Evolutionary conservation across 2,113 vertebrate species (phyloP).

Genomic region (Laterallus jamaicensis): DNA sequence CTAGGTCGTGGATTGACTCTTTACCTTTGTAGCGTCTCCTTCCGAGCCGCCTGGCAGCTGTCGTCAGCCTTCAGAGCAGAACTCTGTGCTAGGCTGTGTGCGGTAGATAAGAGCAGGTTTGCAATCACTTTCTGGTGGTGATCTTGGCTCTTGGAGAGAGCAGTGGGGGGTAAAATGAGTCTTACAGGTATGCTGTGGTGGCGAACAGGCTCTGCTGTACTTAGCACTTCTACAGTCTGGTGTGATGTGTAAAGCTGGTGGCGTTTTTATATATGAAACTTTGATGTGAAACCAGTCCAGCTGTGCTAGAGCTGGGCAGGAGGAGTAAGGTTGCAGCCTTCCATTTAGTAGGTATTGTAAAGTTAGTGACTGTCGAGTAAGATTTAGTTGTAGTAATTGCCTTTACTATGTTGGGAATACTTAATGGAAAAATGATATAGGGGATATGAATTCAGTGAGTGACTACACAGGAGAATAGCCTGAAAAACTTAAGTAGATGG

Average conservation of each 20-base stretch:
- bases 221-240: not conserved
- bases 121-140: fast-evolving
- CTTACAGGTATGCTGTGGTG: not conserved
- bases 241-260: fast-evolving
- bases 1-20: fast-evolving
- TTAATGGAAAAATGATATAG: not conserved
- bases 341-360: not conserved
- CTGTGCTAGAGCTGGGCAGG: not conserved
- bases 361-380: not conserved
- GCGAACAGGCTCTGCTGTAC: not conserved
- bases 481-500: not conserved
- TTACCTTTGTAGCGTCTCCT: not conserved
- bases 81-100: not conserved
- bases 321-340: not conserved
- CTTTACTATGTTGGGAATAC: not conserved
- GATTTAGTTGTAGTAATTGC: fast-evolving
- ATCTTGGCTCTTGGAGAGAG: fast-evolving
- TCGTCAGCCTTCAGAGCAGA: not conserved
- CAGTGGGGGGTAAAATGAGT: not conserved
- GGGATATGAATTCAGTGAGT: not conserved
- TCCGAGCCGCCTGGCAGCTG: fast-evolving
- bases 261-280: not conserved
- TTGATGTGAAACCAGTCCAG: not conserved
- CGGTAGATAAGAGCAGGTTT: not conserved
- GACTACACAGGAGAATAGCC: not conserved